Evolutionary conservation across 2,113 vertebrate genomes (phyloP), one percentile per base, ranked within the genome.

Genomic region (Catagonus wagneri): DNA sequence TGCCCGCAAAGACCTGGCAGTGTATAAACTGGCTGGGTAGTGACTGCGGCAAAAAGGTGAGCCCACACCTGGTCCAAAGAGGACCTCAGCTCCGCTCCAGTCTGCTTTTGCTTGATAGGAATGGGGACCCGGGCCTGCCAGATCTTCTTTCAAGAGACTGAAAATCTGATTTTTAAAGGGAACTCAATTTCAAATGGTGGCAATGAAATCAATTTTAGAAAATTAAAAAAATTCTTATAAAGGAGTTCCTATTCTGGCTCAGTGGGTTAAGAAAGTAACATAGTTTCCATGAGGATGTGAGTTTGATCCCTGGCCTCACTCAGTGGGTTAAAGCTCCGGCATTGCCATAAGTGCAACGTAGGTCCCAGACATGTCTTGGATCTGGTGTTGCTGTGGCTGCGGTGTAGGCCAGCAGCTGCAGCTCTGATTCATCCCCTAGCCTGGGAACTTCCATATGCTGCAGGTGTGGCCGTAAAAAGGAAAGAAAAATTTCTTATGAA

Each of bases 51-150:
- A 20, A 44, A 29, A 1, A 29, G 36, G 44, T 0, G 3, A n/a
- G 66, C 3, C 36, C 10, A 3, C 2, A 34, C 10, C 54, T 22
- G 8, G 32, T 27, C 52, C 54, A 2, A 32, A 63, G 69, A 0
- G 7, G 29, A 11, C 15, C 20, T 2, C 0, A 0, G 1, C 36
- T 75, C 56, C 10, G 27, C 20, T 66, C 22, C 39, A 22, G 19
- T n/a, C 27, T 3, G 20, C 1, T 12, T 25, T 29, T 4, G 0
- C 29, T 15, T 29, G 17, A 71, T 1, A 50, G 9, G 54, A 36
- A 32, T 3, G 61, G 39, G 17, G 58, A 1, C 16, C 32, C 1
- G 6, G 23, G 17, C 27, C 19, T 50, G 72, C 23, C 39, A 10
- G 7, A 23, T 79, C n/a, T 39, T 32, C 19, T 52, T n/a, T 58